Base-by-base conservation (phyloP, 2,113 vertebrate genomes). In the human region DNA sequence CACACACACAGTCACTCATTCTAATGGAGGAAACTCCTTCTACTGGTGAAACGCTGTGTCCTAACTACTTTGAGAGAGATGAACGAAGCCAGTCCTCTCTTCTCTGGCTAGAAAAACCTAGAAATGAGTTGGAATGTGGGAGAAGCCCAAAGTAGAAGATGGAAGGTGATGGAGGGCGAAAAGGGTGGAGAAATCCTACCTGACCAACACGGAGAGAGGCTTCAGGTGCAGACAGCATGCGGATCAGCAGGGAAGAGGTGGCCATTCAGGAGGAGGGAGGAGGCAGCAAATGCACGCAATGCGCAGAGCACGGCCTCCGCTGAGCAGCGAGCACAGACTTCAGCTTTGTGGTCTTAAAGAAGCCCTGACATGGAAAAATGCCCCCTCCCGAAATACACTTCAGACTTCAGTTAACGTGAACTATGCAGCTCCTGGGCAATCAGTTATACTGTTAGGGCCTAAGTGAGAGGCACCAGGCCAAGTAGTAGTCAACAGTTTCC, bases 241-340 rank as follows among this genome's bases (percentile, higher is more conserved):
- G 22, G 64, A 59, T 4, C 38, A 0, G 8, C 0, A 4, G 66
- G 27, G 45, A 66, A 6, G 40, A 59, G 11, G 48, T 25, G 1
- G 2, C 9, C 6, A 30, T 8, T 17, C 0, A 0, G 30, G 64
- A 18, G 38, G 6, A 6, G 30, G 52, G 13, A 5, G 43, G 30
- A 40, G 43, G 43, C 16, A 76, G 57, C 1, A 18, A 43, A 76
- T 0, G 14, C 14, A 76, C 12, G 20, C 1, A 6, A n/a, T 32
- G 30, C 6, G 3, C 7, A 27, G 4, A 25, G 30, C 7, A 25
- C 1, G 1, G 10, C 61, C 75, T 79, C n/a, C 0, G 0, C 0
- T 0, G n/a, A 32, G 48, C n/a, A 30, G 82, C 30, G 13, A n/a
- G 70, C 20, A 25, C 9, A 27, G 35, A 72, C 17, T 10, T 13